A percentile compares a stretch with the other conserved stretches of the same genome.
These are phyloP conservation scores for Montipora cactus DNA, from an alignment of 64 coral and sea anemone species.

Conservation along the genomic window DNA sequence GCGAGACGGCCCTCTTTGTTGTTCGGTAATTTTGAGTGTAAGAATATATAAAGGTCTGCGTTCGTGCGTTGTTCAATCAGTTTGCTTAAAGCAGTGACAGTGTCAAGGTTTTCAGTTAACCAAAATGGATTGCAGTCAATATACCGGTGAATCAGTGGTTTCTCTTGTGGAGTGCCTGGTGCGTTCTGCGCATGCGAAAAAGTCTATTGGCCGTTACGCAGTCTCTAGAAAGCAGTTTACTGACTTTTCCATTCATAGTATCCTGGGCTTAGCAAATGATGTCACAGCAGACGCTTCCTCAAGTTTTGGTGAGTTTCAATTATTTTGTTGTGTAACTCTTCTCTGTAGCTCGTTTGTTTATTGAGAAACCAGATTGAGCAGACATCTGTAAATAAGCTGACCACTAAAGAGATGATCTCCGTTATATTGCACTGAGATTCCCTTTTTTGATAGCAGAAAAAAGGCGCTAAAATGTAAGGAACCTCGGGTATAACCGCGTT, in stretches of 20 bases:
- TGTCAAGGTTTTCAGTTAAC: background rate
- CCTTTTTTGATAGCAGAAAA: too few relatives aligned
- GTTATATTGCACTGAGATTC: too few relatives aligned
- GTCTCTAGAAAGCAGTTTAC: background rate
- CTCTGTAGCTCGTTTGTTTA: background rate
- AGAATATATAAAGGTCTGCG: background rate
- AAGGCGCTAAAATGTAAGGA: too few relatives aligned
- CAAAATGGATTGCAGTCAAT: background rate
- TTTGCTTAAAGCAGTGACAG: background rate
- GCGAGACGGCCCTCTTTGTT: background rate
- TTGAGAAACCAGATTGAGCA: background rate
- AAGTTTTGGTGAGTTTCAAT: background rate
- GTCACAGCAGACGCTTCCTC: background rate
- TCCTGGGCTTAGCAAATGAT: background rate
- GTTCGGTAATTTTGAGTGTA: background rate
- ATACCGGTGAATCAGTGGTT: background rate
- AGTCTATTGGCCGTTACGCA: background rate
- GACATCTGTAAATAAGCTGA: too few relatives aligned
- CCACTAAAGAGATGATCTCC: too few relatives aligned
- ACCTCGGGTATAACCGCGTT: too few relatives aligned
- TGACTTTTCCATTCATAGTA: constrained; percentile 16
- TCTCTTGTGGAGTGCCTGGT: background rate
- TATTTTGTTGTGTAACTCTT: background rate
- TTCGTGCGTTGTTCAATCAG: background rate
- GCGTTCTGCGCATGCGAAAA: background rate